Evolutionary conservation across 2,888 invertebrate genomes (phyloP).

Genomic region (Lycaena phlaeas): DNA sequence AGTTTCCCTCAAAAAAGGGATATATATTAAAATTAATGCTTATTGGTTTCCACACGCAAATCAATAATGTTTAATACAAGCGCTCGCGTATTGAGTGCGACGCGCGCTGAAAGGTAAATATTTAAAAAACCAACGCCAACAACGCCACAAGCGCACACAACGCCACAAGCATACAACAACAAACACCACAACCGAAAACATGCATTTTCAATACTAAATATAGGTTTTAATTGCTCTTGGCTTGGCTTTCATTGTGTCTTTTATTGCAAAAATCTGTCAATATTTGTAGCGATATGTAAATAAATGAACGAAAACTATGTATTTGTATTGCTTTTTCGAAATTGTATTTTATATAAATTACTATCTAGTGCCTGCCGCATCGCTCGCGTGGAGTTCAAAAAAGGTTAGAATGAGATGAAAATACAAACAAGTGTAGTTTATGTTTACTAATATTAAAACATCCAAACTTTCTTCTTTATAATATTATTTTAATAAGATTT

Average conservation of each 20-base stretch:
- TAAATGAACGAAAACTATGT: neutral
- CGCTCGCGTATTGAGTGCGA: neutral
- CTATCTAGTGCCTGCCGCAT: too few relatives aligned
- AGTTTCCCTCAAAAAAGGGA: too few relatives aligned
- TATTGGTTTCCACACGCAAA: neutral
- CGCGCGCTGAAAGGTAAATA: slow-evolving; percentile 7
- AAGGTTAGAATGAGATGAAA: too few relatives aligned
- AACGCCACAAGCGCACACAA: neutral
- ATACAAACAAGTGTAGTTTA: too few relatives aligned
- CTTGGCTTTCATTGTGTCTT: neutral
- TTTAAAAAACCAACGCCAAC: slow-evolving; percentile 5
- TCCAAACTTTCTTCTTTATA: too few relatives aligned
- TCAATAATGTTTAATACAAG: neutral
- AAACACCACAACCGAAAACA: neutral
- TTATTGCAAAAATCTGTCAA: neutral
- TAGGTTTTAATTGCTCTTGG: slow-evolving; percentile 5
- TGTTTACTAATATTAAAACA: too few relatives aligned
- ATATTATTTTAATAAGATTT: too few relatives aligned
- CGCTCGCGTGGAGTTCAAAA: too few relatives aligned
- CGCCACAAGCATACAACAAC: neutral
- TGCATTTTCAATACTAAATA: slow-evolving; percentile 6
- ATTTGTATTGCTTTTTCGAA: too few relatives aligned
- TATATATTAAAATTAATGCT: too few relatives aligned
- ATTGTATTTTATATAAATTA: too few relatives aligned
- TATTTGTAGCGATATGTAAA: too few relatives aligned